Evolutionary conservation across 2,888 invertebrate genomes (phyloP).

Genomic region (Pandemis corylana): DNA sequence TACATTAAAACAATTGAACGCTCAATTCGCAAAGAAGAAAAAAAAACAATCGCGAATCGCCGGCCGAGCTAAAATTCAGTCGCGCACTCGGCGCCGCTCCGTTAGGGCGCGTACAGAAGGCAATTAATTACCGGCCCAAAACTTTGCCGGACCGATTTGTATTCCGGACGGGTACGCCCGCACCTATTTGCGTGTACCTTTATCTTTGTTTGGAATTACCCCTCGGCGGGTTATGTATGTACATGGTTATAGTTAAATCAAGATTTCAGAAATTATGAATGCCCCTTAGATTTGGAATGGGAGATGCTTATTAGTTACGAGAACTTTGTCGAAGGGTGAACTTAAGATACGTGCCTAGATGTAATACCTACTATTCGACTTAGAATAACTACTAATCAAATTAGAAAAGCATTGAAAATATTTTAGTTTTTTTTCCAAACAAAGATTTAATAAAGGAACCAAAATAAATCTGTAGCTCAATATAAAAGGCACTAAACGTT

Average conservation of each 20-base stretch:
- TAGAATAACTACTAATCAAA: no score
- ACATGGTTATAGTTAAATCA: not conserved
- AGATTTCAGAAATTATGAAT: not conserved
- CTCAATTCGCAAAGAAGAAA: not conserved
- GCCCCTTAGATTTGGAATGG: not conserved
- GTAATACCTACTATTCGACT: no score
- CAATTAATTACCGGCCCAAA: conserved; percentile 7
- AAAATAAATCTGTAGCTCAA: not conserved
- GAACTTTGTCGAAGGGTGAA: not conserved
- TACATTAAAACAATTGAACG: not conserved
- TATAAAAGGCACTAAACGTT: not conserved
- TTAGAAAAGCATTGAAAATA: no score
- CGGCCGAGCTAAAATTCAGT: conserved; percentile 10
- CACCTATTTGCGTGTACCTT: conserved; percentile 39
- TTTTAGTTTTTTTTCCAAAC: no score
- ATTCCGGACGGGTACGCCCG: conserved; percentile 32
- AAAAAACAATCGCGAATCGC: conserved; percentile 7
- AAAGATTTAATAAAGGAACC: not conserved
- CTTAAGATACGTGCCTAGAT: not conserved
- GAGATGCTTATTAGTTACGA: not conserved
- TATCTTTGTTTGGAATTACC: conserved; percentile 42
- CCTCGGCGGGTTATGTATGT: conserved; percentile 18
- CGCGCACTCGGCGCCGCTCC: conserved; percentile 6
- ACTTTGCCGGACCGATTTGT: not conserved
- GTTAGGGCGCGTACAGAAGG: conserved; percentile 16